Conservation (phyloP, 35 echinoderm and acorn worm species). For the Lytechinus pictus region DNA sequence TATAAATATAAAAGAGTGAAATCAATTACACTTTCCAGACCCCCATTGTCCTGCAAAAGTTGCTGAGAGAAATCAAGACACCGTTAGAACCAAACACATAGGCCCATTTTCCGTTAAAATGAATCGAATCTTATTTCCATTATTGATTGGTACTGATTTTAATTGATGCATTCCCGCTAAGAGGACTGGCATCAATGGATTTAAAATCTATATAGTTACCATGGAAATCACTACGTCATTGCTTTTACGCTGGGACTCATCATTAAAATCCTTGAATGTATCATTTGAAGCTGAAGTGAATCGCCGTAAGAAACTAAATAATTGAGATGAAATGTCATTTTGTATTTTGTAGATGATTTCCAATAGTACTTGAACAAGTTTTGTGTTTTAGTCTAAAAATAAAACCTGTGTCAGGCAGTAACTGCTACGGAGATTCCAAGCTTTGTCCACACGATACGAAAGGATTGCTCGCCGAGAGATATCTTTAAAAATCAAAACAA, state of each 20-base stretch:
- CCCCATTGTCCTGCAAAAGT: too few relatives aligned
- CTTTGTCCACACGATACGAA: neutral
- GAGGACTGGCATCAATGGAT: too few relatives aligned
- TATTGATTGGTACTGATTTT: neutral
- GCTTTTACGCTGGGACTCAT: neutral
- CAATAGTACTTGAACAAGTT: neutral
- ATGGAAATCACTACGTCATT: neutral
- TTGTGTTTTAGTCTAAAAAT: neutral
- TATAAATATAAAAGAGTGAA: too few relatives aligned
- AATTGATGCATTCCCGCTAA: neutral
- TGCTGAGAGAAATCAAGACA: too few relatives aligned
- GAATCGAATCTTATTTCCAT: too few relatives aligned
- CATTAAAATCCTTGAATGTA: neutral
- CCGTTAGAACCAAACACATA: neutral
- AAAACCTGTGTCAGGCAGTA: neutral
- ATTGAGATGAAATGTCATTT: neutral
- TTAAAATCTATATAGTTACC: neutral
- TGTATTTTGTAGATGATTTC: neutral
- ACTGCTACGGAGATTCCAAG: neutral
- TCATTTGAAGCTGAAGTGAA: neutral
- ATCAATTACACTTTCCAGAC: too few relatives aligned
- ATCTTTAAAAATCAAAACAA: too few relatives aligned
- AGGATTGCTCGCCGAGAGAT: neutral
- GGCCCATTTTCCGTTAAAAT: neutral
- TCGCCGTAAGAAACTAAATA: too few relatives aligned